Base-by-base conservation (phyloP, 2,888 invertebrate genomes). In the Sclerodermus sp. region DNA sequence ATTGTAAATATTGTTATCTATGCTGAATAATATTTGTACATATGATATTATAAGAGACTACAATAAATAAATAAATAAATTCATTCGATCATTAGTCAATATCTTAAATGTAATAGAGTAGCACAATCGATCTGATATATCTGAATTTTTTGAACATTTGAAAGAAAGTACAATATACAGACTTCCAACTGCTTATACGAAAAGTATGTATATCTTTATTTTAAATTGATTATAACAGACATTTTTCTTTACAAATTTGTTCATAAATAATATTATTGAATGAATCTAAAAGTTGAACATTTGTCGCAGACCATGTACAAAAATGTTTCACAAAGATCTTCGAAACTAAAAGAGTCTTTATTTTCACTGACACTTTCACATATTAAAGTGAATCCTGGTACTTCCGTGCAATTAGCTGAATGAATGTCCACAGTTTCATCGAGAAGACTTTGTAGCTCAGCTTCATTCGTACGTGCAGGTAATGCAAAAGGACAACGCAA, bases 371-470 rank as follows among this genome's bases (percentile, higher is more conserved):
- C 3, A 47, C 66, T 60, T 31, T 76, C 73, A 18, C 62, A 58
- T n/a, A 72, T 42, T 5, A 67, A 34, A 16, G 65, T 62, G 45
- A 79, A 78, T n/a, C 55, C 45, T 14, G 77, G 72, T 45, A 49
- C 42, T 10, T 57, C 45, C 9, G 14, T 18, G 30, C 77, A 77
- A 13, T 36, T 44, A 9, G 46, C 29, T 1, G 71, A 67, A 54
- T 79, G 78, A 17, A 23, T 23, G 41, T 60, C 57, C 3, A 74
- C 58, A 54, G 57, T 61, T 5, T 61, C 47, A 15, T 61, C 53
- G 31, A 79, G 60, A 16, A 63, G 61, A 38, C 49, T 49, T 31
- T 67, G 68, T 5, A 78, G 57, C 42, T 70, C 57, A 15, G 50
- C 30, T 13, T 77, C 31, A 16, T 54, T 61, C 0, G 47, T 49